These are phyloP conservation scores for Pachypsylla venusta DNA, from an alignment of 1,140 invertebrate species.

Conservation along the genomic window DNA sequence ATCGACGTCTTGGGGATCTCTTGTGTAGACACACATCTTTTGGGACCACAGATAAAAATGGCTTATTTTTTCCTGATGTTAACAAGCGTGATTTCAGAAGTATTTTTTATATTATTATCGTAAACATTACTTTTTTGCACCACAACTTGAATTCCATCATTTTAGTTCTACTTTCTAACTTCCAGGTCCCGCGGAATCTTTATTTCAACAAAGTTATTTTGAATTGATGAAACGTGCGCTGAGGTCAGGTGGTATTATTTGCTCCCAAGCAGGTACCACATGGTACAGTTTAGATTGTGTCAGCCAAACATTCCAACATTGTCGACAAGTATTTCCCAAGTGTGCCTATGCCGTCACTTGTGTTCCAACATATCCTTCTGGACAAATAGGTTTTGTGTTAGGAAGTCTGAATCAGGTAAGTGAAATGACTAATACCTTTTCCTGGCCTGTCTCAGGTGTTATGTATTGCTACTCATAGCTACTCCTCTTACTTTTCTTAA, in stretches of 20 bases:
- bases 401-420: conserved; percentile 46
- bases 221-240: conserved; percentile 68
- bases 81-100: no score
- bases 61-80: no score
- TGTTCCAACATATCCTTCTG: conserved; percentile 90
- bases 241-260: conserved; percentile 73
- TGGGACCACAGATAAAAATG: no score
- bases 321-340: conserved; percentile 57
- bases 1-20: no score
- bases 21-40: no score
- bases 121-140: no score
- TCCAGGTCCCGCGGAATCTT: conserved; percentile 46
- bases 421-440: not conserved
- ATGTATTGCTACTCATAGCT: not conserved
- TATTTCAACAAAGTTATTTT: conserved; percentile 79
- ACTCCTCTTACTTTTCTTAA: not conserved
- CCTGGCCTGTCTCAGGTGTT: not conserved
- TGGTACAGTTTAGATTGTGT: conserved; percentile 79
- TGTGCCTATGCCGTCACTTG: conserved; percentile 62
- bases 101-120: no score
- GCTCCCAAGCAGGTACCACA: conserved; percentile 79
- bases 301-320: conserved; percentile 52
- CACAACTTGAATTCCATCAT: no score
- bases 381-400: conserved; percentile 87
- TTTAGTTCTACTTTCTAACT: no score